phyloP scores from a whole-genome alignment of 2,888 invertebrate genomes.

The Phorcus lineatus region DNA sequence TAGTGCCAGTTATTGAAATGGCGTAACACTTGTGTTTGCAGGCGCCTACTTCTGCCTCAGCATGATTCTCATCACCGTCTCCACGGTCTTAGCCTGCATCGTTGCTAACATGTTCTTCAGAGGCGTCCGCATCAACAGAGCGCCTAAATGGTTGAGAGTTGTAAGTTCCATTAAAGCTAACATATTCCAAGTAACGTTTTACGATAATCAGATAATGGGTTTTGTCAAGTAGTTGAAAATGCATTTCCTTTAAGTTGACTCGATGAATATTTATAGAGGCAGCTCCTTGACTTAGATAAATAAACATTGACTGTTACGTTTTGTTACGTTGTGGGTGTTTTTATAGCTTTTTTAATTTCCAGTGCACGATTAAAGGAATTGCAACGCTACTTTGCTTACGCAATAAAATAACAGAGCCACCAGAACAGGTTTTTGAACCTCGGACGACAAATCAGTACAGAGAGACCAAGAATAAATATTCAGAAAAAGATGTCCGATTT shows the following conservation, averaged over 20 bases:
- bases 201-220: too few species aligned
- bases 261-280: too few species aligned
- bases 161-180: slow-evolving; percentile 25
- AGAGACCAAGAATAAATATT: slow-evolving; percentile 34
- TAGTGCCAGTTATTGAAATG: too few species aligned
- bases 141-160: slow-evolving; percentile 37
- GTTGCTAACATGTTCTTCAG: slow-evolving; percentile 48
- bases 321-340: neutral
- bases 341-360: slow-evolving; percentile 25
- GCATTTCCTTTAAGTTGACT: too few species aligned
- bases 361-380: slow-evolving; percentile 63
- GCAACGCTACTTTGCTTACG: slow-evolving; percentile 53
- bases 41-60: slow-evolving; percentile 48
- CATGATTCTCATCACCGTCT: slow-evolving; percentile 49
- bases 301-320: neutral
- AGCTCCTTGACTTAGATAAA: too few species aligned
- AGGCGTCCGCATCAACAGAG: slow-evolving; percentile 38
- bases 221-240: too few species aligned
- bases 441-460: slow-evolving; percentile 30
- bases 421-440: slow-evolving; percentile 12
- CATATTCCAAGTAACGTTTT: too few species aligned
- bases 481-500: slow-evolving; percentile 48
- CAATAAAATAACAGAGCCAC: slow-evolving; percentile 35
- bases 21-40: neutral
- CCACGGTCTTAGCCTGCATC: slow-evolving; percentile 43